Percentiles rank a stretch among this genome's conserved stretches.
Evolutionary conservation across 2,113 vertebrate species (phyloP).

Genomic region (Arvicanthis niloticus): DNA sequence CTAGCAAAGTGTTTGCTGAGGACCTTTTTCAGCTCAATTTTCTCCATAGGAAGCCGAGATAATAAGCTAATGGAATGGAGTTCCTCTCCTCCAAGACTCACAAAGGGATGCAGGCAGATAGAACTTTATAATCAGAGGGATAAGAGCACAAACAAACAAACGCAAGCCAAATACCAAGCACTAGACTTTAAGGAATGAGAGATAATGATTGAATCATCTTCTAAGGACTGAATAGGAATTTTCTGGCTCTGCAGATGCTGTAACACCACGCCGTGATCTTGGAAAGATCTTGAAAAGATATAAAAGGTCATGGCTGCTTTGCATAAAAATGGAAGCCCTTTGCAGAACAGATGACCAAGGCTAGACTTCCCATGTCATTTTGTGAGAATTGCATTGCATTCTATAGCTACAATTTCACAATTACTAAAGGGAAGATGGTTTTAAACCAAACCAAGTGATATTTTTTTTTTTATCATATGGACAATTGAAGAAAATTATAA

Average conservation of each 20-base stretch:
- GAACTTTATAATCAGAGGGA: not conserved
- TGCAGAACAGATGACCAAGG: not conserved
- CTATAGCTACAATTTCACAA: not conserved
- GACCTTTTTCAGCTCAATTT: not conserved
- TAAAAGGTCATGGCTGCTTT: not conserved
- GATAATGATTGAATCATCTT: not conserved
- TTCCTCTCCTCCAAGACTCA: not conserved
- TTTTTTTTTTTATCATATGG: not conserved
- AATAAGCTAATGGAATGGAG: not conserved
- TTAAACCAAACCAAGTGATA: not conserved
- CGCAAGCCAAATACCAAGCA: not conserved
- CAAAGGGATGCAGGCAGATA: not conserved
- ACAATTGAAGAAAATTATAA: not conserved
- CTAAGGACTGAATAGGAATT: not conserved
- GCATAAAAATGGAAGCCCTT: not conserved
- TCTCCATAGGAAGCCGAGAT: not conserved
- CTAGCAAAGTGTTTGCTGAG: not conserved
- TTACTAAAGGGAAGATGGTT: not conserved
- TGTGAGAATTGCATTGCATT: not conserved
- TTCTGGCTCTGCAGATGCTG: not conserved
- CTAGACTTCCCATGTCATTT: not conserved
- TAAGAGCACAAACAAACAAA: not conserved
- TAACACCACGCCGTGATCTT: not conserved
- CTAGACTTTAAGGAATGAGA: not conserved
- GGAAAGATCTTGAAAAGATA: not conserved